Evolutionary conservation across 2,797 vertebrate genomes (phyloP), one percentile per base, ranked within the genome.

Genomic region (Cynodonichthys magdalenae): DNA sequence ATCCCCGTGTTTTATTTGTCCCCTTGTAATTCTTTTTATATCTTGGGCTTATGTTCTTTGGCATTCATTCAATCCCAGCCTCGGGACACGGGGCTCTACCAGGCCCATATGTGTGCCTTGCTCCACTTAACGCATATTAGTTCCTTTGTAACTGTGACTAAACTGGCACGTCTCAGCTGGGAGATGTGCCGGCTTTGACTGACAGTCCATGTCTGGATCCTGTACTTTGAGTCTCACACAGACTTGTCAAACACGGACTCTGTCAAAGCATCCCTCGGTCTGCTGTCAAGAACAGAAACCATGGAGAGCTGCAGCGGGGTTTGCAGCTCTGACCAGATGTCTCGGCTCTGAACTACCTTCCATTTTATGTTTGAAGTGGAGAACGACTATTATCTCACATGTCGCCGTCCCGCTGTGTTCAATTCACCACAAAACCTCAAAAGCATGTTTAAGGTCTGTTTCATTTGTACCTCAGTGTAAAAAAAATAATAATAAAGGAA

Each of bases 1-100:
- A 91, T 91, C 89, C 90, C 84, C 78, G 31, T 91, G 89, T 92
- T 92, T 91, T 90, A 90, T 91, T 90, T 91, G 89, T 92, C 85
- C 85, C 81, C 81, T 86, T 90, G 85, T 90, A 90, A 90, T 91
- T 89, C 86, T 90, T 88, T 88, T 87, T 90, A 89, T 90, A 91
- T 91, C 89, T 89, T 73, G 80, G 85, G 85, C 87, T 90, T 92
- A 88, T 91, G 90, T 90, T 90, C 88, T 79, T 83, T 91, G 90
- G 91, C 90, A 86, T 83, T 56, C 67, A 9, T 89, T 92, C 88
- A 90, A 89, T 90, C 89, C 87, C 79, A 80, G 88, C 87, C 90
- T 79, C 75, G 73, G 87, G 88, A 91, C 85, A 88, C 79, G 15
- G 80, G 81, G 82, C 83, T 86, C 78, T 79, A 87, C 69, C 82